Percentiles rank a stretch among this genome's conserved stretches.
These are phyloP conservation scores for Philereme transversata DNA, from an alignment of 2,888 invertebrate species.

Conservation along the genomic window DNA sequence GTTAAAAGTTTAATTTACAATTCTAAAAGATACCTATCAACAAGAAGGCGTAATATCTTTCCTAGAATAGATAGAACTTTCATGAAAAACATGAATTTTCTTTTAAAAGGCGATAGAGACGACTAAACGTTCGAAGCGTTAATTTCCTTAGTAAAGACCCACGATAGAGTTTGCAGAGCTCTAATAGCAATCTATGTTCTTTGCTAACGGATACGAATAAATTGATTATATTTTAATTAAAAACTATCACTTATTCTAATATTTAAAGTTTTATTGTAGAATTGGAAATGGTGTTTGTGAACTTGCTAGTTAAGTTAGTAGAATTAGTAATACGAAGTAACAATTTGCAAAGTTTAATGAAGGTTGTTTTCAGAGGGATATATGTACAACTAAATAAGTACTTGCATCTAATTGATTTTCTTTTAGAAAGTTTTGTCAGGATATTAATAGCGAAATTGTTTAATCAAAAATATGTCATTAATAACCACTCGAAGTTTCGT, in stretches of 20 bases:
- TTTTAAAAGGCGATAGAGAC: conserved; percentile 4
- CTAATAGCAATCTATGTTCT: not conserved
- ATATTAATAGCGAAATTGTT: not conserved
- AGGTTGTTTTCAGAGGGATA: not conserved
- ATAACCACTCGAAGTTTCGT: not conserved
- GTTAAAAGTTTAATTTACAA: not conserved
- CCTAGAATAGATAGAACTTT: too few species aligned
- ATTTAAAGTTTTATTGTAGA: conserved; percentile 2
- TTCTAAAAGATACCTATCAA: not conserved
- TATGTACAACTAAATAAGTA: not conserved
- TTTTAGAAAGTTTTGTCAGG: not conserved
- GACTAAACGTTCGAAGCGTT: not conserved
- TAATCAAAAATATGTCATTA: not conserved
- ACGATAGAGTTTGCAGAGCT: not conserved
- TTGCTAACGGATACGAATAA: conserved; percentile 4
- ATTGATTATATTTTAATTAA: conserved; percentile 13
- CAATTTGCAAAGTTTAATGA: not conserved
- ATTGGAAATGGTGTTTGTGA: conserved; percentile 1
- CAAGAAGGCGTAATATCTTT: too few species aligned
- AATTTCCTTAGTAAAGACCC: conserved; percentile 6
- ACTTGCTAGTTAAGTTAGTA: not conserved
- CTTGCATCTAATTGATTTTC: not conserved
- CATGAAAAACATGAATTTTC: not conserved
- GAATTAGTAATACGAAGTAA: not conserved
- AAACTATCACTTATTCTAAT: conserved; percentile 2